These are phyloP conservation scores for Galeruca laticollis DNA, from an alignment of 2,888 invertebrate genomes.

Conservation along the genomic window DNA sequence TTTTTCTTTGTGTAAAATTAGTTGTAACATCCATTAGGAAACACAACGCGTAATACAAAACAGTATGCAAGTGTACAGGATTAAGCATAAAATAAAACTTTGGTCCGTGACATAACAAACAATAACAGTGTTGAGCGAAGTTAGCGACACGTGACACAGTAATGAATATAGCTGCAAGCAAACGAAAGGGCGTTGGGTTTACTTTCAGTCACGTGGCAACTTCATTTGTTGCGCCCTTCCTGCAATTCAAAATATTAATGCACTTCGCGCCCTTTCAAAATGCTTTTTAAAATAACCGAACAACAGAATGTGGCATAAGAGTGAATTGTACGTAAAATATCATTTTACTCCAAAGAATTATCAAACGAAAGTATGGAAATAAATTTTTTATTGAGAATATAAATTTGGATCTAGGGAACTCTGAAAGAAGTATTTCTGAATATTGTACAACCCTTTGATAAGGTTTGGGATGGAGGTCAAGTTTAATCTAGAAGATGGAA, in stretches of 20 bases:
- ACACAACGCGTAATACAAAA: conserved; percentile 39
- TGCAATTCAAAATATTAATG: conserved; percentile 49
- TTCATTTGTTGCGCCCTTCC: conserved; percentile 61
- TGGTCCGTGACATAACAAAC: conserved; percentile 58
- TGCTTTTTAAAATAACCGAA: conserved; percentile 7
- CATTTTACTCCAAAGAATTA: not conserved
- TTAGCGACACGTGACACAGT: conserved; percentile 64
- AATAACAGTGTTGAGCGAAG: conserved; percentile 53
- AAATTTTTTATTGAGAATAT: too few relatives aligned
- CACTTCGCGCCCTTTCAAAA: conserved; percentile 40
- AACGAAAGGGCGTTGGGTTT: conserved; percentile 59
- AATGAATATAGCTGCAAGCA: conserved; percentile 63
- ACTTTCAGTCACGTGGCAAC: conserved; percentile 61
- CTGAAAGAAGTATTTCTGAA: too few relatives aligned
- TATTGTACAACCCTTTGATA: too few relatives aligned
- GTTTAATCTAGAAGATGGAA: too few relatives aligned
- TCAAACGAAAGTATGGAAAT: too few relatives aligned
- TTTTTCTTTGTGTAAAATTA: not conserved
- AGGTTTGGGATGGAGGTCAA: too few relatives aligned
- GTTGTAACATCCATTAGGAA: conserved; percentile 3
- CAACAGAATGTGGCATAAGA: not conserved
- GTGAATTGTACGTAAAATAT: not conserved
- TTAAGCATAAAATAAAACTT: conserved; percentile 61
- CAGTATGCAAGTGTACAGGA: conserved; percentile 60
- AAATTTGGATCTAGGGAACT: too few relatives aligned